Base-by-base conservation (phyloP, 2,888 invertebrate genomes). In the Scrobipalpa atriplicella region DNA sequence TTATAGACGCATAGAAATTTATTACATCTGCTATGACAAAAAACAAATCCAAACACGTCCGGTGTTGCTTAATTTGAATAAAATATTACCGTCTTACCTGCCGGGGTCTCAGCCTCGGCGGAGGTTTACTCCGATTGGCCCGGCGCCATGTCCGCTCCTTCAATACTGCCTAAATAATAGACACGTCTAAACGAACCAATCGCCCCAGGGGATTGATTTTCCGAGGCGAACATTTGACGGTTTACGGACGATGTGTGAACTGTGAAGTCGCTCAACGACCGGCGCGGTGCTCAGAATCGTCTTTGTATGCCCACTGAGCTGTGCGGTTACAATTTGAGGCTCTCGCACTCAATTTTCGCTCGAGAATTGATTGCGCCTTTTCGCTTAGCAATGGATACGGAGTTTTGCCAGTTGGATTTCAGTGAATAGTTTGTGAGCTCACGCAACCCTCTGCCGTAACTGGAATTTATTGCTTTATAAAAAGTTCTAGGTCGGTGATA, bases 171-270 rank as follows among this genome's bases (percentile, higher is more conserved):
- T 88, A 86, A 88, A 88, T 89, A 89, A 88, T 86, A 82, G 84
- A 85, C 86, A 86, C 85, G 87, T 85, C 86, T 85, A 82, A 86
- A 82, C 80, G 80, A 75, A 81, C 80, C 83, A 78, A 83, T 84
- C 79, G 78, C 77, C 80, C 81, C 81, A 78, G 73, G 80, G 84
- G 85, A 89, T 90, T 88, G 87, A 87, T 89, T 89, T 83, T 80
- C 79, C 77, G 83, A 83, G 78, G 80, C 83, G 80, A 85, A 83
- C 83, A 78, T 84, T 84, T 85, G 83, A 83, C 81, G 83, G 79
- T 83, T 84, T 83, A 80, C 82, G 82, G 78, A 75, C 79, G 81
- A 82, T 77, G 83, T 85, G 83, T 78, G 79, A 79, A 79, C 74
- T 80, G 69, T 61, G 64, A 67, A 66, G 64, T 71, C 73, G 69